Evolutionary conservation across 2,113 vertebrate species (phyloP).

Genomic region (Balaeniceps rex): DNA sequence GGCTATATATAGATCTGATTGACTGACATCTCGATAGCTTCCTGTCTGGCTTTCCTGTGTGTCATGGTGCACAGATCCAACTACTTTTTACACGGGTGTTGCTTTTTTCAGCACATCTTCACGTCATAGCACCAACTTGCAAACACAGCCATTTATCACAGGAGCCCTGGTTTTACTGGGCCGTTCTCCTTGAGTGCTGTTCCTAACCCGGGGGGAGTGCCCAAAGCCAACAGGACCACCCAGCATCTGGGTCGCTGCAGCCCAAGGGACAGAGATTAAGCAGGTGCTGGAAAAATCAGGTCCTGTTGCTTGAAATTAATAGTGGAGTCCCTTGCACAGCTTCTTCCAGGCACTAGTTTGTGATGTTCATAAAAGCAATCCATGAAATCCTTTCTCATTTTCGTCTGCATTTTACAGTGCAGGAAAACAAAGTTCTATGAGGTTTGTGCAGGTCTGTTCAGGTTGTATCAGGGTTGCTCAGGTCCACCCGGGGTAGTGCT

Average conservation of each 20-base stretch:
- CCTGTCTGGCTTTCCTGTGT: conserved; percentile 14
- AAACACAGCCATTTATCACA: background rate
- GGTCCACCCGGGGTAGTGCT: background rate
- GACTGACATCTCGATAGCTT: conserved; percentile 1
- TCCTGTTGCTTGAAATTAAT: background rate
- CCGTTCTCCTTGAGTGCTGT: background rate
- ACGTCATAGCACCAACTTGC: rapidly evolving
- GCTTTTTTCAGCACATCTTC: background rate
- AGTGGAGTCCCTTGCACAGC: background rate
- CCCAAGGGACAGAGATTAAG: background rate
- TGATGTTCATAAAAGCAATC: background rate
- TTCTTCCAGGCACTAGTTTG: background rate
- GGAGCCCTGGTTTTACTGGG: background rate
- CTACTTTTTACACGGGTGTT: background rate
- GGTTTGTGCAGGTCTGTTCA: background rate
- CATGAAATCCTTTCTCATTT: background rate
- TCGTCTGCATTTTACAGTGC: rapidly evolving
- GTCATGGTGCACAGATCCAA: background rate
- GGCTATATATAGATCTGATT: background rate
- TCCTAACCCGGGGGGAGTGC: background rate
- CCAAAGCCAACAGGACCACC: background rate
- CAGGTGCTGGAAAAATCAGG: background rate
- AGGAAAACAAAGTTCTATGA: background rate
- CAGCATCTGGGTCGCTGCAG: background rate
- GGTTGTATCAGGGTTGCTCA: background rate